Evolutionary conservation across 2,797 vertebrate genomes (phyloP).

Genomic region (Chiloscyllium punctatum): DNA sequence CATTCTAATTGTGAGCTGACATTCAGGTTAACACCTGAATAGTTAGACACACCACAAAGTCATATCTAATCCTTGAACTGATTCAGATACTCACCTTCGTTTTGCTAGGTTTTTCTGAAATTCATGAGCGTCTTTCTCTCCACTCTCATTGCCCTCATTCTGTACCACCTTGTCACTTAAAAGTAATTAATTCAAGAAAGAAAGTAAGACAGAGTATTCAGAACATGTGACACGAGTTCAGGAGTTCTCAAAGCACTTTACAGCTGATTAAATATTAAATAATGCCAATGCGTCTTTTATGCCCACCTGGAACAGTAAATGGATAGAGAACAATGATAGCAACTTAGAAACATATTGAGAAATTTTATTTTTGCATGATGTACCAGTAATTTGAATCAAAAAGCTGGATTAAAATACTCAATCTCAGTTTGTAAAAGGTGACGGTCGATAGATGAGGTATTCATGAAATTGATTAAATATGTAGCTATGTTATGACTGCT

Average conservation of each 20-base stretch:
- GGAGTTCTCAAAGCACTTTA: not conserved
- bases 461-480: not conserved
- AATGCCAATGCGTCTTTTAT: not conserved
- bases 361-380: not conserved
- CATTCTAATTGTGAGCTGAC: not conserved
- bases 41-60: not conserved
- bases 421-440: not conserved
- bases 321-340: not conserved
- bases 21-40: conserved; percentile 6
- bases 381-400: not conserved
- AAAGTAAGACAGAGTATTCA: not conserved
- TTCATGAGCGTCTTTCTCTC: not conserved
- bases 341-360: not conserved
- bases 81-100: not conserved
- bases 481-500: not conserved
- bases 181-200: not conserved
- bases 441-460: not conserved
- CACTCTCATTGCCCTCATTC: not conserved
- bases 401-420: not conserved
- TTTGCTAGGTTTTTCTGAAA: not conserved
- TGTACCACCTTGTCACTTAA: not conserved
- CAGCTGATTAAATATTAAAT: not conserved
- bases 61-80: not conserved
- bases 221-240: not conserved
- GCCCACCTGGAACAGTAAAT: not conserved